Percentiles rank a stretch among this genome's conserved stretches.
phyloP scores from a whole-genome alignment of 1,140 invertebrate species.

The Galendromus occidentalis region DNA sequence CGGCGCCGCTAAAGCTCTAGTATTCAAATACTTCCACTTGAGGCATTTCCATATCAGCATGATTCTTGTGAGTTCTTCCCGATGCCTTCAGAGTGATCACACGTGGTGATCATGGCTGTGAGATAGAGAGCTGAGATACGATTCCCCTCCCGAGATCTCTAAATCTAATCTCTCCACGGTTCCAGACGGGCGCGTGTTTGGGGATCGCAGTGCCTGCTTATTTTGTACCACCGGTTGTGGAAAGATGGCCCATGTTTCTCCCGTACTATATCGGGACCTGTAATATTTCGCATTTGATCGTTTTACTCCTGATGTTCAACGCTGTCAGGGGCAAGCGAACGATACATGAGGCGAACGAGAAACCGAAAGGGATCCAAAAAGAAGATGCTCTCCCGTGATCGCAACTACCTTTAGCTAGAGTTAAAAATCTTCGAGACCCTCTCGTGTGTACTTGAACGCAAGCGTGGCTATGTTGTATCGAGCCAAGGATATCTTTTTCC shows the following conservation, averaged over 20 bases:
- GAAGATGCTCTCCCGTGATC: too few relatives aligned
- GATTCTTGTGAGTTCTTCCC: neutral
- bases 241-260: neutral
- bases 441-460: too few relatives aligned
- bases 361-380: neutral
- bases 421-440: too few relatives aligned
- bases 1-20: neutral
- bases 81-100: neutral
- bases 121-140: neutral
- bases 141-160: too few relatives aligned
- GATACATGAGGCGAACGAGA: neutral
- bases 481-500: too few relatives aligned
- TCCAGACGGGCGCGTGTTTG: neutral
- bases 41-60: neutral
- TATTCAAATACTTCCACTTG: neutral
- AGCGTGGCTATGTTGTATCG: too few relatives aligned
- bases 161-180: too few relatives aligned
- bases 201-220: neutral
- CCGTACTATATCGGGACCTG: neutral
- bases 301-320: neutral
- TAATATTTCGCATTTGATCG: neutral
- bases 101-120: neutral
- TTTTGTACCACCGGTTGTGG: neutral
- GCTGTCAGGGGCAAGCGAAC: neutral
- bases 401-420: too few relatives aligned